Base-by-base conservation (phyloP, 2,797 vertebrate genomes). In the Xenopus petersii region DNA sequence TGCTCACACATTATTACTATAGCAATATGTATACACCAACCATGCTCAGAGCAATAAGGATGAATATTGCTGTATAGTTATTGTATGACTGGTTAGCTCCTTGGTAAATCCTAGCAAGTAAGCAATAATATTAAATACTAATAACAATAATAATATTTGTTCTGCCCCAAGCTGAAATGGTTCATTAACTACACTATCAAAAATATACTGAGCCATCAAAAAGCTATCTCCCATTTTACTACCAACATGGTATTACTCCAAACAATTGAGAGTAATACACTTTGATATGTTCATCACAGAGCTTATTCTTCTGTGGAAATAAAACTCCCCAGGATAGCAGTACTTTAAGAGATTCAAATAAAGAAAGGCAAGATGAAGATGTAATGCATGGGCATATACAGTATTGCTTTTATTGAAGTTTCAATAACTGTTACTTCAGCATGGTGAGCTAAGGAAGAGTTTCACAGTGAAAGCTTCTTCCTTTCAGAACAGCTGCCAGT, bases 211-310 rank as follows among this genome's bases (percentile, higher is more conserved):
- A 42, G 42, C 17, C 48, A 74, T 64, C 55, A 17, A 42, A 66
- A 21, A 42, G 33, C 13, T 15, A 56, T 33, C 42, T 58, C 10
- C 15, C 4, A 33, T 73, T 59, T 12, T 64, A 55, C 64, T 9
- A 13, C 16, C 12, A 24, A 59, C 69, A 75, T 54, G 26, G 36
- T 48, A 63, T 68, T 62, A 63, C 55, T 21, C 30, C 26, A 67
- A 60, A 67, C 59, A 62, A 55, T 69, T 7, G 30, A 63, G 13
- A 61, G 64, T 51, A 61, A 67, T 62, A 48, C 12, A 63, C 59
- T 68, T 69, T 75, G 49, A 75, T 75, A 62, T 62, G 59, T 61
- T 75, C 59, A 69, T 58, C 54, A 42, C 54, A 17, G 33, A 63
- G 58, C 48, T 75, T 47, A 61, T 68, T 75, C 47, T 55, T 42